Evolutionary conservation across 2,113 vertebrate genomes (phyloP), one percentile per base, ranked within the genome.

Genomic region (Amia ocellicauda): DNA sequence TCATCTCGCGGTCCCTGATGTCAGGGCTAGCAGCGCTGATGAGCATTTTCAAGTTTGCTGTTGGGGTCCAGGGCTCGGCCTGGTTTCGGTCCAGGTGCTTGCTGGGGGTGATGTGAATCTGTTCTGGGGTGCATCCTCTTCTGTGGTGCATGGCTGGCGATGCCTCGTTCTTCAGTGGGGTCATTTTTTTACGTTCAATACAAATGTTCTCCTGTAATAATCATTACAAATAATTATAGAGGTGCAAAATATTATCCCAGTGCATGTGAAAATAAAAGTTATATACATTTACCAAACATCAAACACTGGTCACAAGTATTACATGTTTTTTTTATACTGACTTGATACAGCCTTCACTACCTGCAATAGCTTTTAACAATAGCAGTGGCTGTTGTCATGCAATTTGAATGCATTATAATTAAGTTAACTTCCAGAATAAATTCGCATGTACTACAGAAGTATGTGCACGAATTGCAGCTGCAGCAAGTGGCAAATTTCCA

Each of bases 131-230:
- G 36, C 79, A 79, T 45, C 68, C 68, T 74, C 85, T 94, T 63
- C 89, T 86, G 75, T 77, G 86, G 0, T 84, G 83, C 56, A 89
- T 71, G 64, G 84, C 79, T 55, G 81, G 75, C 0, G 91, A 82
- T 7, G 74, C 29, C 43, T 94, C 91, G 1, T 69, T 77, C 78
- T 94, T 94, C 70, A 91, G 79, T 1, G 91, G 92, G 0, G 90
- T 91, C 69, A 89, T 85, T 70, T 83, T 90, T 50, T 77, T 91
- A 66, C 74, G 77, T 53, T 95, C 94, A 13, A 72, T 31, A 78
- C 80, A 91, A 78, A 94, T 78, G 70, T 97, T 98, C 80, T 98
- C 96, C 95, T 98, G 76, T 57, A 86, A 65, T 83, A 11, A 67
- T 68, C 40, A 69, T 60, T 54, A 70, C 75, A 68, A 31, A 53